phyloP scores from a whole-genome alignment of 2,113 vertebrate genomes.

The Antennarius striatus region DNA sequence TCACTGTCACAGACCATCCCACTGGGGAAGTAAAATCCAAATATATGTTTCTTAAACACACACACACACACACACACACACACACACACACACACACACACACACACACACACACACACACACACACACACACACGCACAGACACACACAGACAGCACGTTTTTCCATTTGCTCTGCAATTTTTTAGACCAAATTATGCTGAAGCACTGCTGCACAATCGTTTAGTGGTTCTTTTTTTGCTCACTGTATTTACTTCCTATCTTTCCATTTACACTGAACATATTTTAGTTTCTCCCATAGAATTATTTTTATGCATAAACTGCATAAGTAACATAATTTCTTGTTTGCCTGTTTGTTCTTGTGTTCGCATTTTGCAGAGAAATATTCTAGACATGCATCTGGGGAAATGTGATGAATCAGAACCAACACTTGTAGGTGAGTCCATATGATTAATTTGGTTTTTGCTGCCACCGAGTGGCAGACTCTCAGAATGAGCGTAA shows the following conservation, averaged over 20 bases:
- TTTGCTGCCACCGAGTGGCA: conserved; percentile 64
- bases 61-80: conserved; percentile 11
- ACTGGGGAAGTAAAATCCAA: conserved; percentile 29
- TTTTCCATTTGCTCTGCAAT: conserved; percentile 52
- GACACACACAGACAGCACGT: neutral
- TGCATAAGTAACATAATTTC: neutral
- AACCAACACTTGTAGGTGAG: conserved; percentile 64
- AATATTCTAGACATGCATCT: conserved; percentile 40
- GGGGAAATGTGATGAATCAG: conserved; percentile 6
- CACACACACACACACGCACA: conserved; percentile 6
- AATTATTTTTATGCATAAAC: neutral
- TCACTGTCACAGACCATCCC: conserved; percentile 35
- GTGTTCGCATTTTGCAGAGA: conserved; percentile 39
- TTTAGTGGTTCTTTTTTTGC: conserved; percentile 56
- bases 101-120: conserved; percentile 11
- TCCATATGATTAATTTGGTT: neutral
- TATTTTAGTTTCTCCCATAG: conserved; percentile 9
- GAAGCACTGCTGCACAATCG: conserved; percentile 61
- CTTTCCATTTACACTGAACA: conserved; percentile 16
- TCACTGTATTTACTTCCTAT: conserved; percentile 19
- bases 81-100: conserved; percentile 9
- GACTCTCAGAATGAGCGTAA: neutral
- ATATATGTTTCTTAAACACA: conserved; percentile 27
- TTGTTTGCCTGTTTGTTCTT: neutral
- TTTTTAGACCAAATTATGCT: conserved; percentile 61